Evolutionary conservation across 2,797 vertebrate genomes (phyloP).

Genomic region (Antennarius maculatus): DNA sequence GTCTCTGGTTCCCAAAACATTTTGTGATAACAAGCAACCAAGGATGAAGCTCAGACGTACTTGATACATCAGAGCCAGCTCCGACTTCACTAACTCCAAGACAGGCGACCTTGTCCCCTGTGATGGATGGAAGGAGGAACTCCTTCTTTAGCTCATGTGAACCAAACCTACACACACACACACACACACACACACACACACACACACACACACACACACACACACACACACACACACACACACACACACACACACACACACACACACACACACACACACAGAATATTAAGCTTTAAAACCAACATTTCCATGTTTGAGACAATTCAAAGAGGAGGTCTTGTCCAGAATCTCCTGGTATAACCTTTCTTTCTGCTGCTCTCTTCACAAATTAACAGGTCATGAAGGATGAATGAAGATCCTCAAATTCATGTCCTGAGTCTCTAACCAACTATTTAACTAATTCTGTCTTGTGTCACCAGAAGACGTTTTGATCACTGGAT

Average conservation of each 20-base stretch:
- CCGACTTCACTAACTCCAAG: constrained; percentile 87
- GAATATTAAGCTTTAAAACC: constrained; percentile 11
- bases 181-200: too few relatives aligned
- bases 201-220: too few relatives aligned
- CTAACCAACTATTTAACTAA: constrained; percentile 25
- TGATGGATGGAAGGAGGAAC: constrained; percentile 84
- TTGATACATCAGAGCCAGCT: constrained; percentile 89
- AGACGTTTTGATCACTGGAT: constrained; percentile 34
- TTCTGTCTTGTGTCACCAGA: constrained; percentile 43
- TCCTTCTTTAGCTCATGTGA: constrained; percentile 85
- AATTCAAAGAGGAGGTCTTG: constrained; percentile 21
- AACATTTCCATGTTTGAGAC: constrained; percentile 29
- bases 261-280: too few relatives aligned
- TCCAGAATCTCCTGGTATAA: constrained; percentile 18
- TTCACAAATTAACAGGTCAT: constrained; percentile 34
- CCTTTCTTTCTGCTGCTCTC: constrained; percentile 9
- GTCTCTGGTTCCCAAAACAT: constrained; percentile 4
- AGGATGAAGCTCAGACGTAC: constrained; percentile 68
- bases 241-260: not conserved
- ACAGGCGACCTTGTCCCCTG: constrained; percentile 87
- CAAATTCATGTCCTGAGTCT: constrained; percentile 65
- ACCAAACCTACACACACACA: constrained; percentile 80
- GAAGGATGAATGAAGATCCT: constrained; percentile 10
- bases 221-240: not conserved
- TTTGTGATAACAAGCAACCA: constrained; percentile 1